Evolutionary conservation across 2,113 vertebrate genomes (phyloP).

Genomic region (Falcunculus frontatus): DNA sequence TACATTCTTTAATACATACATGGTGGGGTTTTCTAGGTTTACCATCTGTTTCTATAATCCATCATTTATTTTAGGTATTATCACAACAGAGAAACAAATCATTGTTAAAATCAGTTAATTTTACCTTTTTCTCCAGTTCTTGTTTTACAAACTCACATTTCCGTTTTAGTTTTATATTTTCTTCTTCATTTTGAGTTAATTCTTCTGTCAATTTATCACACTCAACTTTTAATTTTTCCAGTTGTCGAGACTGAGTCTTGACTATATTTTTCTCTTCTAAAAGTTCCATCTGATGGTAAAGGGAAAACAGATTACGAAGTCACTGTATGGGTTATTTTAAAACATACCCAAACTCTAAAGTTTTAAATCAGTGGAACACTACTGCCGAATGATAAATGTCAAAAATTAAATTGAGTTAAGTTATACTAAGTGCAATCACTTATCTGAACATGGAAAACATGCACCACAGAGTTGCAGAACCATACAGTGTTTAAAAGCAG

Average conservation of each 20-base stretch:
- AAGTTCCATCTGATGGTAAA: constrained; percentile 76
- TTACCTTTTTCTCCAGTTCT: constrained; percentile 88
- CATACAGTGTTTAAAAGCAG: neutral
- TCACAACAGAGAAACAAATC: neutral
- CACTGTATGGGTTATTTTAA: neutral
- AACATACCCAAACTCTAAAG: neutral
- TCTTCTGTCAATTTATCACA: constrained; percentile 85
- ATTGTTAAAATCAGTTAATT: neutral
- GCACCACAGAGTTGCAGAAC: neutral
- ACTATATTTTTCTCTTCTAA: constrained; percentile 78
- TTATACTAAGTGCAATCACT: neutral
- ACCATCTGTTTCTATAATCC: neutral
- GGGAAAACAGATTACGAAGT: neutral
- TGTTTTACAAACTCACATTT: constrained; percentile 83
- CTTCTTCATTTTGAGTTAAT: constrained; percentile 76
- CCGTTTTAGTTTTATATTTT: constrained; percentile 73
- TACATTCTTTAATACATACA: neutral
- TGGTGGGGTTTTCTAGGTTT: neutral
- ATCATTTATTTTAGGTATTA: neutral
- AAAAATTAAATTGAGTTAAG: neutral
- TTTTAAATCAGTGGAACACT: neutral
- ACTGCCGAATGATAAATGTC: neutral
- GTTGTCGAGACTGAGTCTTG: constrained; percentile 75
- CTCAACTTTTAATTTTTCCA: constrained; percentile 88
- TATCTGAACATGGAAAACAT: neutral